These are phyloP conservation scores for Entelurus aequoreus DNA, from an alignment of 2,113 vertebrate genomes.

Conservation along the genomic window DNA sequence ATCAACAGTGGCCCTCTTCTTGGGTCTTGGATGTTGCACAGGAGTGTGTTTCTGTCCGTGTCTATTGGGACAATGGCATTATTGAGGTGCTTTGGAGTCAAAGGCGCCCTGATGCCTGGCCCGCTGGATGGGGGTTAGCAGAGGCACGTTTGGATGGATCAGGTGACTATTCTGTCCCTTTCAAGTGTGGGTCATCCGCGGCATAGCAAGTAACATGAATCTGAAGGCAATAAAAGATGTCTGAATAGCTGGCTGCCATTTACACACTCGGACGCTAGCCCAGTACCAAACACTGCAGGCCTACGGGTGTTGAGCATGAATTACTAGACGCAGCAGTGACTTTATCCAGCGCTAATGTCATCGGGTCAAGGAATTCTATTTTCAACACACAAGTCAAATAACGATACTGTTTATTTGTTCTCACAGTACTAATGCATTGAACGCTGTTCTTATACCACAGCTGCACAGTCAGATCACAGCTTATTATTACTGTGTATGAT, in stretches of 20 bases:
- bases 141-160: conserved; percentile 65
- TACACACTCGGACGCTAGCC: conserved; percentile 34
- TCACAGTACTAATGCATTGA: too few species aligned
- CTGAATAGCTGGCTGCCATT: conserved; percentile 49
- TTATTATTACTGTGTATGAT: too few species aligned
- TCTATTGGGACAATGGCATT: conserved; percentile 68
- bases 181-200: conserved; percentile 59
- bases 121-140: conserved; percentile 48
- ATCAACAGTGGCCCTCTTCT: conserved; percentile 31
- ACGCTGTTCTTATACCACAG: too few species aligned
- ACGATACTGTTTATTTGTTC: neutral
- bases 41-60: conserved; percentile 50
- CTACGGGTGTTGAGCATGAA: conserved; percentile 30
- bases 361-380: conserved; percentile 3
- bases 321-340: conserved; percentile 16
- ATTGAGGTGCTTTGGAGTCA: conserved; percentile 66
- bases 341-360: conserved; percentile 11
- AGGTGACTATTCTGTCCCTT: conserved; percentile 62
- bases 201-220: conserved; percentile 64
- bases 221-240: conserved; percentile 66
- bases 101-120: conserved; percentile 68
- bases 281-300: conserved; percentile 32
- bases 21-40: conserved; percentile 31
- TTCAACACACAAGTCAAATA: neutral
- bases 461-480: too few species aligned